These are phyloP conservation scores for Halesus radiatus DNA, from an alignment of 1,140 invertebrate species.

Conservation along the genomic window DNA sequence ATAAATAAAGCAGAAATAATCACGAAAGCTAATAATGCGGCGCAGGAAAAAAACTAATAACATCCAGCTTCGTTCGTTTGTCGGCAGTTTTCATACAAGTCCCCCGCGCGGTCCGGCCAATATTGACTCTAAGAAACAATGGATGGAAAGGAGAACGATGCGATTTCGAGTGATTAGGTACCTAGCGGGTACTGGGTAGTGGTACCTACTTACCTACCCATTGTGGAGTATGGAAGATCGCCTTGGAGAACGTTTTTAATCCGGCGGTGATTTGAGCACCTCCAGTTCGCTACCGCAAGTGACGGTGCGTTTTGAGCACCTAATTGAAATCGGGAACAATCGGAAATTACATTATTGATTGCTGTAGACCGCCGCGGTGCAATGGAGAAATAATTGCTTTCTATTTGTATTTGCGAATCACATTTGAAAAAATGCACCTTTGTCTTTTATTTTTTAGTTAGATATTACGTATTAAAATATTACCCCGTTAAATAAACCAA, in stretches of 20 bases:
- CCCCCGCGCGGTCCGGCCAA: constrained; percentile 43
- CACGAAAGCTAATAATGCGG: constrained; percentile 53
- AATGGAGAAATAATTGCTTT: too few species aligned
- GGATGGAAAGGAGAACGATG: constrained; percentile 35
- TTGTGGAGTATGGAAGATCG: background rate
- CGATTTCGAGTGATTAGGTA: constrained; percentile 15
- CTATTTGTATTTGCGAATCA: too few species aligned
- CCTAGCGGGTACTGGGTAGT: background rate
- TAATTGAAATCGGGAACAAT: too few species aligned
- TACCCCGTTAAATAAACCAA: too few species aligned
- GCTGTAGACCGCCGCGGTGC: background rate
- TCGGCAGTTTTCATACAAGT: constrained; percentile 51
- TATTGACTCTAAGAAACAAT: constrained; percentile 55
- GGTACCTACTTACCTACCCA: background rate
- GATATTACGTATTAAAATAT: too few species aligned
- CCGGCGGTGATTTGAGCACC: constrained; percentile 8
- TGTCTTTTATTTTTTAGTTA: too few species aligned
- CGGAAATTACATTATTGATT: background rate
- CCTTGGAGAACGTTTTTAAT: constrained; percentile 56
- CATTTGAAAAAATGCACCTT: too few species aligned
- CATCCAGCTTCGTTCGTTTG: constrained; percentile 51
- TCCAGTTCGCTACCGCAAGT: constrained; percentile 10
- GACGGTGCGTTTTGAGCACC: background rate
- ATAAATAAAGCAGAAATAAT: constrained; percentile 49
- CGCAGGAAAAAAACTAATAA: constrained; percentile 52